Base-by-base conservation (phyloP, 2,797 vertebrate species). In the Pseudomugil tenellus region DNA sequence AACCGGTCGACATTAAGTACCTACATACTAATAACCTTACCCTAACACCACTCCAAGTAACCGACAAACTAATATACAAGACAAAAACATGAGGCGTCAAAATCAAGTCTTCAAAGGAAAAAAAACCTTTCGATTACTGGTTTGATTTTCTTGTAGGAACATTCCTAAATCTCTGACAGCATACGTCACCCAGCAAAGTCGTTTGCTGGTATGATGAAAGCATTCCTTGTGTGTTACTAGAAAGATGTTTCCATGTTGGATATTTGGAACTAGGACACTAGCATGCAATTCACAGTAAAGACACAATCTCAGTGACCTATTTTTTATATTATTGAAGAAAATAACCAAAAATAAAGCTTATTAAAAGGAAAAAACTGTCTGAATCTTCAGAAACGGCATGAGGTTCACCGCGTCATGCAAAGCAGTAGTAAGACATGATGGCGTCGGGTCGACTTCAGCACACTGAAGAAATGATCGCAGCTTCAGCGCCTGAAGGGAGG, bases 381-480 rank as follows among this genome's bases (percentile, higher is more conserved):
- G n/a, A n/a, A n/a, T n/a, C n/a, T n/a, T n/a, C n/a, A n/a, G n/a
- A n/a, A n/a, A n/a, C n/a, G n/a, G n/a, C n/a, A n/a, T n/a, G n/a
- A n/a, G n/a, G n/a, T n/a, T n/a, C n/a, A n/a, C n/a, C n/a, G n/a
- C n/a, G n/a, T n/a, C n/a, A n/a, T n/a, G n/a, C n/a, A n/a, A 31
- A 49, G 43, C n/a, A 23, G 32, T 12, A 10, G 11, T 26, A 54
- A 26, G 43, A 19, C 37, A 9, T n/a, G 21, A 19, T 23, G 56
- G 17, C 69, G 62, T 55, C 7, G 57, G 61, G 75, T 51, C 55
- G 64, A 65, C 73, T 56, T 76, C 17, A 60, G 51, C 51, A 58
- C 72, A 76, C 32, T 67, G 25, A 72, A 68, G 64, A 61, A 54
- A 63, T 54, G 53, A 69, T 60, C 59, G 49, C 28, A 54, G 59